phyloP scores from a whole-genome alignment of 2,113 vertebrate genomes.

The Smithornis capensis region DNA sequence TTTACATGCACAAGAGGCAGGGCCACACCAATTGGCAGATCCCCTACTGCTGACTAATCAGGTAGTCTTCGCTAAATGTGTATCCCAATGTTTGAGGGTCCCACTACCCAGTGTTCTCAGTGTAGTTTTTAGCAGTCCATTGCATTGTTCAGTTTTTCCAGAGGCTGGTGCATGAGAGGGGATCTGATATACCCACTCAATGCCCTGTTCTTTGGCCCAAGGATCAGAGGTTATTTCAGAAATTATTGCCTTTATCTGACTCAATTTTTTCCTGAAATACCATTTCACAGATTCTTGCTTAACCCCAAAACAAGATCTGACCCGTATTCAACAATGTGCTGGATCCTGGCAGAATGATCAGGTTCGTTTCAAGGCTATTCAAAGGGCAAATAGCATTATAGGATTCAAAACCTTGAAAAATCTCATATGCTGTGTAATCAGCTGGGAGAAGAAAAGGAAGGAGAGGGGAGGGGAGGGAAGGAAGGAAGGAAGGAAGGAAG shows the following conservation, averaged over 20 bases:
- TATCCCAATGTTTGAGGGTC: not conserved
- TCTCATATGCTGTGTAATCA: not conserved
- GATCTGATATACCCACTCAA: not conserved
- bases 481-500: not conserved
- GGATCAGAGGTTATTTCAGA: not conserved
- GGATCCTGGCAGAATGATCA: not conserved
- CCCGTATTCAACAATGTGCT: not conserved
- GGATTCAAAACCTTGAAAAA: not conserved
- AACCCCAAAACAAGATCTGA: not conserved
- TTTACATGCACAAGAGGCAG: not conserved
- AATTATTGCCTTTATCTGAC: not conserved
- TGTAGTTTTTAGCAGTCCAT: not conserved
- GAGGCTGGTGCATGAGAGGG: not conserved
- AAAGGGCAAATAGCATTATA: not conserved
- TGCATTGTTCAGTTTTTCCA: not conserved
- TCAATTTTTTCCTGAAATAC: not conserved
- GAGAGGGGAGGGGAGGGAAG: not conserved
- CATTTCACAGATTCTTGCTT: not conserved
- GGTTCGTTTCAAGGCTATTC: not conserved
- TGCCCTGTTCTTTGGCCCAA: not conserved
- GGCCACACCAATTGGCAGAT: not conserved
- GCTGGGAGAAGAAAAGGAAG: rapidly evolving
- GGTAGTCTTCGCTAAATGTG: not conserved
- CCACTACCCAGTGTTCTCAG: not conserved
- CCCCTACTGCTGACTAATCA: not conserved